Conservation (phyloP, 1,140 invertebrate genomes). For the Heliconius nattereri region DNA sequence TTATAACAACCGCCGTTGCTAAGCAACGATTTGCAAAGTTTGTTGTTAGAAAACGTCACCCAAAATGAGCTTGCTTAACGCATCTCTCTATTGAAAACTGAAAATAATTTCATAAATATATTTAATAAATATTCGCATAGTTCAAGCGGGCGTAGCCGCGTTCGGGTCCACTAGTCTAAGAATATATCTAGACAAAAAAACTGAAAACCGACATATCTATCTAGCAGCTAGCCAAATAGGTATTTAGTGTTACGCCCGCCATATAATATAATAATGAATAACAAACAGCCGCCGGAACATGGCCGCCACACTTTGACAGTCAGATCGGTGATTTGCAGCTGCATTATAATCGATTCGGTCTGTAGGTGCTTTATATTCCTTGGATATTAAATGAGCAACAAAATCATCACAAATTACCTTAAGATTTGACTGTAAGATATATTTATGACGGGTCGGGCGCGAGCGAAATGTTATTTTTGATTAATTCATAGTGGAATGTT, state of each 20-base stretch:
- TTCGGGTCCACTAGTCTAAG: no score
- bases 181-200: neutral
- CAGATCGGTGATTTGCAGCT: conserved; percentile 74
- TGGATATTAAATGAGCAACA: conserved; percentile 80
- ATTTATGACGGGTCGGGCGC: conserved; percentile 65
- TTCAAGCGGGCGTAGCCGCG: no score
- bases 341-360: conserved; percentile 68
- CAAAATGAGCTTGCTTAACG: no score
- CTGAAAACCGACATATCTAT: neutral
- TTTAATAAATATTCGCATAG: no score
- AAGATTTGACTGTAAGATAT: conserved; percentile 79
- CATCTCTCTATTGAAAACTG: no score
- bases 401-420: conserved; percentile 80
- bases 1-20: no score
- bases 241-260: conserved; percentile 34
- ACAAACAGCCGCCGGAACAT: conserved; percentile 44
- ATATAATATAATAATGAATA: conserved; percentile 64
- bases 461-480: conserved; percentile 51
- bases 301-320: conserved; percentile 64
- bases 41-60: no score
- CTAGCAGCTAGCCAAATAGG: neutral
- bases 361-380: conserved; percentile 76
- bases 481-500: conserved; percentile 70
- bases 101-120: no score
- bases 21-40: no score